phyloP scores from a whole-genome alignment of 2,888 invertebrate species.

The Pandemis corylana region DNA sequence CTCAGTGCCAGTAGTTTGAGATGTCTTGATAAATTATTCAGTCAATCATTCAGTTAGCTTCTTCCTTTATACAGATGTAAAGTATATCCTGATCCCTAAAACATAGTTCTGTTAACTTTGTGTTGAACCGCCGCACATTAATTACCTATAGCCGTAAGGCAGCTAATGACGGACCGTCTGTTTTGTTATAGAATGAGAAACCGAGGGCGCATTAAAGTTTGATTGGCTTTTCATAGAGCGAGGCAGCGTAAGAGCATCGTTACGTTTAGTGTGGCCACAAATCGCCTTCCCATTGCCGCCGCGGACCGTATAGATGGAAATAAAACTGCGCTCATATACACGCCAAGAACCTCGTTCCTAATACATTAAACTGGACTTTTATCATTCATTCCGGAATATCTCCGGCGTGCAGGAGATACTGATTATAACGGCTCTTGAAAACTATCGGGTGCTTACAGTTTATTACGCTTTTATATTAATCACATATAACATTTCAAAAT shows the following conservation, averaged over 20 bases:
- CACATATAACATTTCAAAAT: background rate
- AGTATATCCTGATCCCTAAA: too few relatives aligned
- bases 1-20: too few relatives aligned
- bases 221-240: constrained; percentile 76
- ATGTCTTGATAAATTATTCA: too few relatives aligned
- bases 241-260: constrained; percentile 64
- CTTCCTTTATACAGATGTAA: too few relatives aligned
- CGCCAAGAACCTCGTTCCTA: constrained; percentile 52
- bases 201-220: constrained; percentile 71
- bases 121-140: constrained; percentile 23
- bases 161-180: constrained; percentile 46
- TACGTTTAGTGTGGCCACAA: constrained; percentile 72
- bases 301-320: constrained; percentile 55
- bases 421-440: constrained; percentile 3
- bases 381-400: constrained; percentile 53
- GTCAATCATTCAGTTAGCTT: too few relatives aligned
- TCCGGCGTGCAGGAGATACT: background rate
- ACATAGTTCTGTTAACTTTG: constrained; percentile 20
- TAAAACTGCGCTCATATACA: constrained; percentile 56
- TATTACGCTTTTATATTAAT: background rate
- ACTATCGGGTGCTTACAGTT: background rate
- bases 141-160: constrained; percentile 21
- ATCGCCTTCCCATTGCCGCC: constrained; percentile 64
- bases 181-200: constrained; percentile 60
- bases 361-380: constrained; percentile 60